These are phyloP conservation scores for Cataglyphis albicans DNA, from an alignment of 2,888 invertebrate species.

Conservation along the genomic window DNA sequence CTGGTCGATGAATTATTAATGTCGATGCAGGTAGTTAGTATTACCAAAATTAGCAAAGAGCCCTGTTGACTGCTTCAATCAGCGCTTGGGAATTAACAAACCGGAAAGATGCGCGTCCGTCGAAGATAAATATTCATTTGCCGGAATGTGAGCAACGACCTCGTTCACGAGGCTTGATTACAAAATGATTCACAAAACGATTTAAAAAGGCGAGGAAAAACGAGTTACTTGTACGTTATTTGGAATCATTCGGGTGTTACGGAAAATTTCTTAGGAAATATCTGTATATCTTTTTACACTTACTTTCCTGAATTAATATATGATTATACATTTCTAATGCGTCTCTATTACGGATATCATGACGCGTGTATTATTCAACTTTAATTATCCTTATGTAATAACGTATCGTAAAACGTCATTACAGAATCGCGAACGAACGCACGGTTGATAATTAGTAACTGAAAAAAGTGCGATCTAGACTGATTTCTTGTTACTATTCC, in stretches of 20 bases:
- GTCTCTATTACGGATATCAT: background rate
- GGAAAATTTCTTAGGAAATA: background rate
- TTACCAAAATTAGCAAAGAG: constrained; percentile 32
- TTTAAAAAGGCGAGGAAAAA: background rate
- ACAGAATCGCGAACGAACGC: background rate
- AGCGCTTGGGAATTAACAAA: constrained; percentile 38
- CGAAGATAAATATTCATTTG: constrained; percentile 54
- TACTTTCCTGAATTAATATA: background rate
- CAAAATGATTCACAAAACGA: constrained; percentile 17
- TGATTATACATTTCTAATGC: background rate
- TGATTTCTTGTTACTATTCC: constrained; percentile 7
- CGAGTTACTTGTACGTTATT: background rate
- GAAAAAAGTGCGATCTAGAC: background rate
- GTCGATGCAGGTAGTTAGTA: constrained; percentile 41
- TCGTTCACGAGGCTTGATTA: constrained; percentile 21
- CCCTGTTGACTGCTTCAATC: constrained; percentile 45
- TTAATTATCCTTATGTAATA: background rate
- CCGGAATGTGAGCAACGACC: constrained; percentile 22
- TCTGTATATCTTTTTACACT: background rate
- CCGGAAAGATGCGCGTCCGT: constrained; percentile 34
- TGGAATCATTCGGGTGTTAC: background rate
- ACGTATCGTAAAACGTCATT: constrained; percentile 6
- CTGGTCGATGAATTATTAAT: constrained; percentile 68
- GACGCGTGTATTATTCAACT: background rate
- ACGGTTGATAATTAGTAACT: background rate